Evolutionary conservation across 37 sponge, comb jelly and placozoan species (phyloP), one percentile per base, ranked within the genome.

Genomic region (Beroe ovata): DNA sequence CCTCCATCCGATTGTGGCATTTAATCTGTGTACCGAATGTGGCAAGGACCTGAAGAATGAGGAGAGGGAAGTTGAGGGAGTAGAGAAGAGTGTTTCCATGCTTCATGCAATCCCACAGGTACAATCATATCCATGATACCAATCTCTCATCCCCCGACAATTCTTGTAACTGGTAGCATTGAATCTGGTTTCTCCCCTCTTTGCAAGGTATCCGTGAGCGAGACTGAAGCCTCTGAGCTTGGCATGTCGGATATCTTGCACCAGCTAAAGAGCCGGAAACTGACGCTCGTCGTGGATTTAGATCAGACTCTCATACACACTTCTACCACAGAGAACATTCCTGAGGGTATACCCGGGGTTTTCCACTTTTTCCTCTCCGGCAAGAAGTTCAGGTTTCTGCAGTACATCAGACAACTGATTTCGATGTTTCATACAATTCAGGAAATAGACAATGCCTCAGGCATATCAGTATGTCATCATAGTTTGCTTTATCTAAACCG

Each of bases 231-330:
- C 2, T 88, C 89, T 34, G 72, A 60, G 0, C 71, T 99, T 26
- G 99, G 94, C 0, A 89, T 91, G 47, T 89, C 91, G 60, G 99
- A 99, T 90, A 92, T 92, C 60, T 90, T 89, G 69, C 64, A 93
- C 19, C 90, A 96, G 37, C 77, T 99, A 34, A 39, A 71, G 21
- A 60, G 60, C 16, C 90, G 89, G 34, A 99, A 99, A 59, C 93
- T 99, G 58, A 95, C 94, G 2, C 94, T 99, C 60, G 90, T 99
- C 16, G 95, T 99, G 1, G 99, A 99, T 91, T 89, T 99, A 47
- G 99, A 99, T 64, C 96, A 96, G 71, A 99, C 99, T 0, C 93
- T 99, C 35, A 92, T 99, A 0, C 99, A 99, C 91, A 99, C 99
- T 0, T 94, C 95, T 26, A 90, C 94, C 37, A 62, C 84, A 4